Evolutionary conservation across 2,113 vertebrate genomes (phyloP), one percentile per base, ranked within the genome.

Genomic region (Girardinichthys multiradiatus): DNA sequence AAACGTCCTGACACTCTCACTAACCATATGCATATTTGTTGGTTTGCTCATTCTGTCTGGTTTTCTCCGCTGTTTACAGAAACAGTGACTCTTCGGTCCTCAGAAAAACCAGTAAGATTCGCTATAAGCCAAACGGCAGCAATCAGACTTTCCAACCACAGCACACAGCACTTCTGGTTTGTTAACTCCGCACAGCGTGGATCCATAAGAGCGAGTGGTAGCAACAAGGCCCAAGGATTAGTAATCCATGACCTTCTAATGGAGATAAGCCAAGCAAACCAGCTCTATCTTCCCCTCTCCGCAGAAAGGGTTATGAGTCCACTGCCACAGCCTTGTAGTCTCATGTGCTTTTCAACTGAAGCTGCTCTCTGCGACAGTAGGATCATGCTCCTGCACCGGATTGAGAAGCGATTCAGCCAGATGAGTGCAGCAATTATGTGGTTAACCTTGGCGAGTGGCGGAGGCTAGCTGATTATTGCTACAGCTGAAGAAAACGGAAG

Each of bases 231-330:
- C 80, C 80, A 70, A 71, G 75, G 76, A 85, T 83, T 77, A 61
- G 79, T 92, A 89, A 91, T 89, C 83, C 89, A 72, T 76, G 82
- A 92, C 90, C 91, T 91, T 87, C 77, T 76, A 72, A 75, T 72
- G 65, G 80, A 79, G 86, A 87, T 92, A 87, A 91, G 78, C 77
- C 24, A 68, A 81, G 75, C 80, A 86, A 87, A 80, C 76, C 74
- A 15, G 60, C 77, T 79, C 67, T 79, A 77, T 86, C 83, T 83
- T 62, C 81, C 71, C 67, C 70, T 35, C 64, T 19, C 64, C 39
- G 80, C 66, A 74, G 66, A 1, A 61, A 72, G 80, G 76, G 57
- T 69, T 78, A 67, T 2, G 72, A 84, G 51, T 67, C 77, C 76
- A 81, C 77, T 85, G 81, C 73, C 68, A 24, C 4, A 59, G 79